A percentile compares a stretch with the other conserved stretches of the same genome.
phyloP scores from a whole-genome alignment of 2,888 invertebrate genomes.

The Lamellibrachia satsuma region DNA sequence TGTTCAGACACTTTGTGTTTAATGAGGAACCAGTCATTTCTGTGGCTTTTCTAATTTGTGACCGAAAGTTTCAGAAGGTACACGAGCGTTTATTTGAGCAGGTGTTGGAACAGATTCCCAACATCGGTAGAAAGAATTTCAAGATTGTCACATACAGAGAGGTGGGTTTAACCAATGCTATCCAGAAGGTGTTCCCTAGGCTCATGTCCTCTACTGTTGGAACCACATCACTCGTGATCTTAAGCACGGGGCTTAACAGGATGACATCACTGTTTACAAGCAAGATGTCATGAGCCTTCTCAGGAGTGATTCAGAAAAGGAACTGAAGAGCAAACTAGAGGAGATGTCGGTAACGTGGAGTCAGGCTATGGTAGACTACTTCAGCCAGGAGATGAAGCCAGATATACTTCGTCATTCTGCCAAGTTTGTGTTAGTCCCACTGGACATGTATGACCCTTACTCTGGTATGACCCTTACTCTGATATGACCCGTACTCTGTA shows the following conservation, averaged over 20 bases:
- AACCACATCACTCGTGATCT: neutral
- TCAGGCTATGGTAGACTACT: conserved; percentile 17
- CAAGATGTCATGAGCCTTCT: neutral
- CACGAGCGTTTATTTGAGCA: conserved; percentile 19
- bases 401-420: neutral
- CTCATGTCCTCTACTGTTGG: conserved; percentile 19
- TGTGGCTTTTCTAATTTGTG: conserved; percentile 17
- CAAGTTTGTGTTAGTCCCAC: neutral
- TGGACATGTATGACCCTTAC: neutral
- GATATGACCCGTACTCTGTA: neutral
- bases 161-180: conserved; percentile 7
- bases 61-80: conserved; percentile 17
- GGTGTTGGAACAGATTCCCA: neutral
- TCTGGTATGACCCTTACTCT: neutral
- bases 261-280: neutral
- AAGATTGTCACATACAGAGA: neutral
- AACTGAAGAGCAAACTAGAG: neutral
- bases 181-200: conserved; percentile 12
- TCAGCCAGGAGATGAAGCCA: neutral
- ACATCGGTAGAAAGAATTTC: neutral
- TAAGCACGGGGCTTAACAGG: neutral
- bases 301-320: neutral
- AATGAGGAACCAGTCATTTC: conserved; percentile 12
- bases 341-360: neutral
- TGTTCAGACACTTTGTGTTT: neutral